phyloP scores from a whole-genome alignment of 2,113 vertebrate species.

The Leptobrachium ailaonicum region DNA sequence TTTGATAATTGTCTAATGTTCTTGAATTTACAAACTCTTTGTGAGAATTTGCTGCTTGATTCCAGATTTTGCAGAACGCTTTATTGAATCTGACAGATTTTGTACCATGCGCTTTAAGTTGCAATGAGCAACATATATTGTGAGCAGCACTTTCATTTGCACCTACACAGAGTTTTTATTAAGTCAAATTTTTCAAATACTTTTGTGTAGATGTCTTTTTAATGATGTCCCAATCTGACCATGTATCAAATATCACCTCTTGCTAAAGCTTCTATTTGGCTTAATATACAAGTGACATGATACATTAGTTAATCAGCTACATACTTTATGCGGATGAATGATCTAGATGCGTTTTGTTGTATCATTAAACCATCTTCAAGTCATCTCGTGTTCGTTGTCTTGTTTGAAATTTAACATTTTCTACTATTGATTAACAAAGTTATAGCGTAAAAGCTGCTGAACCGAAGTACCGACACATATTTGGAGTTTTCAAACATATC shows the following conservation, averaged over 20 bases:
- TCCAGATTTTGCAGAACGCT: no score
- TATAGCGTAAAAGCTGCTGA: constrained; percentile 56
- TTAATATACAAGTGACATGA: constrained; percentile 8
- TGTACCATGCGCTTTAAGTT: no score
- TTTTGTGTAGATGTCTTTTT: no score
- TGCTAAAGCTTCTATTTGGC: not conserved
- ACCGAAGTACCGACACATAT: constrained; percentile 55
- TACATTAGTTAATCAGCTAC: constrained; percentile 12
- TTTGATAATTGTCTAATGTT: no score
- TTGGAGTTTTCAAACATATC: constrained; percentile 14
- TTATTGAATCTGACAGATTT: no score
- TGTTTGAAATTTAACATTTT: constrained; percentile 59
- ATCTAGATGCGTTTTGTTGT: constrained; percentile 8
- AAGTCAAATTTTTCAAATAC: no score
- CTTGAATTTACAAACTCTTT: no score
- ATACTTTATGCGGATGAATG: constrained; percentile 20
- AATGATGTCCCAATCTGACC: no score
- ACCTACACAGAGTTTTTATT: no score
- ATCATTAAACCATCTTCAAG: constrained; percentile 45
- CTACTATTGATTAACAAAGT: constrained; percentile 63
- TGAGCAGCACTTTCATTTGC: no score
- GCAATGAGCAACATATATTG: no score
- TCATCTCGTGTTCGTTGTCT: constrained; percentile 57
- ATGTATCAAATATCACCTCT: not conserved
- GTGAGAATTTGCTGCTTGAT: no score